These are phyloP conservation scores for Tortricodes alternella DNA, from an alignment of 2,888 invertebrate species.

Conservation along the genomic window DNA sequence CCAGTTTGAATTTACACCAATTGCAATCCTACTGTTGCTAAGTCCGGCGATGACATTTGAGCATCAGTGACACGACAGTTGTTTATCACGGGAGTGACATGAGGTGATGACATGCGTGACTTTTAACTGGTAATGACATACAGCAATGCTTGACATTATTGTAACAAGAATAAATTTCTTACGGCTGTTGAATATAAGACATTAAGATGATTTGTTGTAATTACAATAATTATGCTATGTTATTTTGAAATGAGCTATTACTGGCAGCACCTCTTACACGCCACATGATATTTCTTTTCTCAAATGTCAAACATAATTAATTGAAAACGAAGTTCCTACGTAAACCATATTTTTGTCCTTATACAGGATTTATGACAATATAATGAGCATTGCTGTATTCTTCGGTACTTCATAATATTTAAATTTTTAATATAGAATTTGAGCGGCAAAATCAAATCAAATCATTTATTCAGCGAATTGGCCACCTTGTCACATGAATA, in stretches of 20 bases:
- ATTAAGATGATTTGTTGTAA: conserved; percentile 3
- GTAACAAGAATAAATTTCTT: conserved; percentile 33
- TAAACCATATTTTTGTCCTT: too few species aligned
- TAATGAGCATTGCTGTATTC: too few species aligned
- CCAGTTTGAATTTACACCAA: neutral
- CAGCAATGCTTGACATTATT: conserved; percentile 15
- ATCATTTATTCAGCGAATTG: too few species aligned
- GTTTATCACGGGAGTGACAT: conserved; percentile 12
- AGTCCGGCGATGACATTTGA: conserved; percentile 17
- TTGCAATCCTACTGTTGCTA: conserved; percentile 22
- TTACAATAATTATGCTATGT: neutral
- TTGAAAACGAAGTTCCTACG: too few species aligned
- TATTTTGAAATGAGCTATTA: conserved; percentile 14
- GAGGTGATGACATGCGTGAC: conserved; percentile 7
- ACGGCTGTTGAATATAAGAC: conserved; percentile 19
- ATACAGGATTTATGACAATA: too few species aligned
- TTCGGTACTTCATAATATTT: too few species aligned
- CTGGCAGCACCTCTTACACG: neutral
- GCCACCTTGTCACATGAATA: too few species aligned
- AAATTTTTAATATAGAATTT: too few species aligned
- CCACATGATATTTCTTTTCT: neutral
- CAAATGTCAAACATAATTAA: too few species aligned
- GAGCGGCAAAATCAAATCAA: too few species aligned
- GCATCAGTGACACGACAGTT: conserved; percentile 21
- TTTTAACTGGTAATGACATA: conserved; percentile 22